phyloP scores from a whole-genome alignment of 2,888 invertebrate genomes.

The Danaus chrysippus region DNA sequence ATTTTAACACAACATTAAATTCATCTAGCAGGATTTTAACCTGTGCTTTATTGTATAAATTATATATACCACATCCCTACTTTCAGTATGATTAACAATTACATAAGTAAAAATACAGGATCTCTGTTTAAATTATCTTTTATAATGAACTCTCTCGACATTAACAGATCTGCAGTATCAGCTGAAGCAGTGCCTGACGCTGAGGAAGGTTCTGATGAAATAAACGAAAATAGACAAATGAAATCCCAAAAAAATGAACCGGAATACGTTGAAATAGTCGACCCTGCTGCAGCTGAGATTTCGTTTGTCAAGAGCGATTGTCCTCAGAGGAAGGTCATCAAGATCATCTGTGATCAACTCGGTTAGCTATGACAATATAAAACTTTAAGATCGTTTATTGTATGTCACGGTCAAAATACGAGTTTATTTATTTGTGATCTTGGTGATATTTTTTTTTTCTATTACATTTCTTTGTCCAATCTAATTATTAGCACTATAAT shows the following conservation, averaged over 20 bases:
- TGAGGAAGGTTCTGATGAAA: constrained; percentile 78
- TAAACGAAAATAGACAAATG: constrained; percentile 20
- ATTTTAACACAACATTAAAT: not conserved
- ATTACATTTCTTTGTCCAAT: no score
- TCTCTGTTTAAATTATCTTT: no score
- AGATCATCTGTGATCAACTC: constrained; percentile 87
- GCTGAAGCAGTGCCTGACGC: constrained; percentile 84
- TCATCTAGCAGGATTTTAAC: no score
- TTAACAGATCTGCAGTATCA: constrained; percentile 82
- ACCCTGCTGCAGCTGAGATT: constrained; percentile 89
- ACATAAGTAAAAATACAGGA: no score
- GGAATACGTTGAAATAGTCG: constrained; percentile 89
- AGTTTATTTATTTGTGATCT: no score
- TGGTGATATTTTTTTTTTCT: no score
- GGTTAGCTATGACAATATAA: constrained; percentile 68
- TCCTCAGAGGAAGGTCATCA: constrained; percentile 86
- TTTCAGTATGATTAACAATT: no score
- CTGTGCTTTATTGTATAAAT: no score
- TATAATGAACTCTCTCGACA: not conserved
- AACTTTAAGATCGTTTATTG: no score
- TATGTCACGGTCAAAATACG: no score
- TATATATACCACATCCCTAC: no score
- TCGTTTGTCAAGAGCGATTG: constrained; percentile 89
- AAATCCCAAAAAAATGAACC: constrained; percentile 63
- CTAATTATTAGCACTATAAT: not conserved